Evolutionary conservation across 2,113 vertebrate species (phyloP).

Genomic region (Gallinago undulata): DNA sequence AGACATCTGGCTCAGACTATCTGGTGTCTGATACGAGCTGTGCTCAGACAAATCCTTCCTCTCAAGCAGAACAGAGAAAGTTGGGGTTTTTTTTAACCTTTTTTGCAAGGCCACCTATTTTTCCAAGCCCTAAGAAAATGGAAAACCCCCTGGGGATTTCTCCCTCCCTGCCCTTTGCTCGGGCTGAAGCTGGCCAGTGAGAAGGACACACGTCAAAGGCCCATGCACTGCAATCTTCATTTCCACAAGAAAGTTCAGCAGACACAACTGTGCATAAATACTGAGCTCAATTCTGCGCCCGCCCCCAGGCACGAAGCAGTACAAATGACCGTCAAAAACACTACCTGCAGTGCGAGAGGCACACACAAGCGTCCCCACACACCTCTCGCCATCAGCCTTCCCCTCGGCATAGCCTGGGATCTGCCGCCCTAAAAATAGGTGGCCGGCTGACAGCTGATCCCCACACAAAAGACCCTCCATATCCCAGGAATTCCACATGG

Average conservation of each 20-base stretch:
- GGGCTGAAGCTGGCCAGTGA: neutral
- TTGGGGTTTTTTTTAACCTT: neutral
- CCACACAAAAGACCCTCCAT: slow-evolving; percentile 51
- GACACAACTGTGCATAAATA: neutral
- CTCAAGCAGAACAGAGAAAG: neutral
- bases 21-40: neutral
- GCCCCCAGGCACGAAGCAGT: rapidly evolving
- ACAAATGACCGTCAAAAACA: rapidly evolving
- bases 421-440: slow-evolving; percentile 65
- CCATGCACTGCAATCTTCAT: rapidly evolving
- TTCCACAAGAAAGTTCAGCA: neutral
- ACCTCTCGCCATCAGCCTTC: slow-evolving; percentile 12
- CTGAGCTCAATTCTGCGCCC: neutral
- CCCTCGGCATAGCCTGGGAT: rapidly evolving
- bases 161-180: neutral
- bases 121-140: neutral
- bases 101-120: neutral
- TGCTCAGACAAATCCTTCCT: neutral
- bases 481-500: slow-evolving; percentile 58
- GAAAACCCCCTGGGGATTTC: neutral
- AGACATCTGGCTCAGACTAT: neutral
- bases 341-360: neutral
- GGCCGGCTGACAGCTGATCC: slow-evolving; percentile 44
- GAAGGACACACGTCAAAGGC: neutral
- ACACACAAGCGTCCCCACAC: neutral